Percentiles rank a stretch among this genome's conserved stretches.
These are phyloP conservation scores for Cephalotes varians DNA, from an alignment of 2,888 invertebrate species.

Conservation along the genomic window DNA sequence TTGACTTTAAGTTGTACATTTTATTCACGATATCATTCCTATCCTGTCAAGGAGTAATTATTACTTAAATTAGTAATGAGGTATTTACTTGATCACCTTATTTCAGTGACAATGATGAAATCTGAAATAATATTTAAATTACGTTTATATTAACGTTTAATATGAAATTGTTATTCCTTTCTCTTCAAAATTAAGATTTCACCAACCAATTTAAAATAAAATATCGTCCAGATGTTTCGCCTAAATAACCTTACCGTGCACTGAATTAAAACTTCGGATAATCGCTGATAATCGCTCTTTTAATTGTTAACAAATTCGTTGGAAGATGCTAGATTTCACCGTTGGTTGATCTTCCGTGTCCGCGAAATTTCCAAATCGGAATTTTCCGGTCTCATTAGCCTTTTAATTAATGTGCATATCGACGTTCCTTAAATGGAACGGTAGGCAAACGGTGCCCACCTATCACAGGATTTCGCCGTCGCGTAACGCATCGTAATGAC, in stretches of 20 bases:
- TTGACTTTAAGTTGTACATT: conserved; percentile 32
- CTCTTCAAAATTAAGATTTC: background rate
- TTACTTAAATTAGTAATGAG: background rate
- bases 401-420: conserved; percentile 5
- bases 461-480: conserved; percentile 4
- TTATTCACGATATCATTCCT: conserved; percentile 17
- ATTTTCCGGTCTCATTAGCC: conserved; percentile 28
- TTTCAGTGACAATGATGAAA: conserved; percentile 3
- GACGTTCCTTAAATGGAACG: background rate
- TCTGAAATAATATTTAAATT: conserved; percentile 57
- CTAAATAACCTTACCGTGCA: background rate
- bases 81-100: conserved; percentile 9
- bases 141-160: conserved; percentile 10
- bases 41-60: conserved; percentile 1
- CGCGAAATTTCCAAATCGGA: conserved; percentile 6
- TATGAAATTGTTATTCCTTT: background rate
- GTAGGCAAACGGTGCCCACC: background rate
- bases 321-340: conserved; percentile 10
- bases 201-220: background rate
- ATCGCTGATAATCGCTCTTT: background rate
- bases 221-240: background rate
- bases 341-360: background rate
- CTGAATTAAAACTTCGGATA: background rate
- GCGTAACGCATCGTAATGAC: conserved; percentile 6
- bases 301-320: background rate